Conservation (phyloP, 1,140 invertebrate species). For the Drosophila obscura region DNA sequence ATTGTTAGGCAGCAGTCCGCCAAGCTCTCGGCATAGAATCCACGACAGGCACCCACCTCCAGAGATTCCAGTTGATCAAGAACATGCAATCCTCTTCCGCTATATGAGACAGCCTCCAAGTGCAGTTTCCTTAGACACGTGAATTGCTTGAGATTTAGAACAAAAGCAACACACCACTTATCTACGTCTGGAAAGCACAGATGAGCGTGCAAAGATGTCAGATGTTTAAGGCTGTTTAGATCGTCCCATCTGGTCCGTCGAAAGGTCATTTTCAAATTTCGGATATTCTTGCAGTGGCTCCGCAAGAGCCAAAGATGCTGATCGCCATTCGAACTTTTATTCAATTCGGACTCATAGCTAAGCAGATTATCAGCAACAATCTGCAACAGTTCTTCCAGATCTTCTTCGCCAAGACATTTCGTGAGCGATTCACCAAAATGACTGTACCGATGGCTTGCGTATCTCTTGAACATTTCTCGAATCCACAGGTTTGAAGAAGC, state of each 20-base stretch:
- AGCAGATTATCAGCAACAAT: slow-evolving; percentile 5
- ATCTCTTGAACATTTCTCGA: background rate
- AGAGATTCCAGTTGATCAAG: slow-evolving; percentile 20
- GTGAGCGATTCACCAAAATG: slow-evolving; percentile 8
- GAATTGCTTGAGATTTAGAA: background rate
- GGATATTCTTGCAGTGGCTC: background rate
- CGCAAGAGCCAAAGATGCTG: slow-evolving; percentile 29
- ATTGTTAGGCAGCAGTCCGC: slow-evolving; percentile 10
- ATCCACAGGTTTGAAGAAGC: background rate
- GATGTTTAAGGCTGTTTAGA: background rate
- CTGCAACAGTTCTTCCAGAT: slow-evolving; percentile 20
- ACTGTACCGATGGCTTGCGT: background rate
- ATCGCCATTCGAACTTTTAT: background rate
- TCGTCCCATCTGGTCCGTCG: background rate
- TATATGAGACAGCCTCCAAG: background rate
- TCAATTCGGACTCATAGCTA: slow-evolving; percentile 39
- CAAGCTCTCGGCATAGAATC: slow-evolving; percentile 8
- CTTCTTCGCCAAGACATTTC: background rate
- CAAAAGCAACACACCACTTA: background rate
- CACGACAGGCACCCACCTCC: slow-evolving; percentile 4
- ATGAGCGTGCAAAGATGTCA: slow-evolving; percentile 16
- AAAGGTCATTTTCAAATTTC: slow-evolving; percentile 18
- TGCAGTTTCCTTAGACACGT: slow-evolving; percentile 7
- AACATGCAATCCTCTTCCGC: background rate
- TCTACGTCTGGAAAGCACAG: background rate